Percentiles rank a stretch among this genome's conserved stretches.
phyloP scores from a whole-genome alignment of 2,888 invertebrate genomes.

The Polyommatus iphigenia region DNA sequence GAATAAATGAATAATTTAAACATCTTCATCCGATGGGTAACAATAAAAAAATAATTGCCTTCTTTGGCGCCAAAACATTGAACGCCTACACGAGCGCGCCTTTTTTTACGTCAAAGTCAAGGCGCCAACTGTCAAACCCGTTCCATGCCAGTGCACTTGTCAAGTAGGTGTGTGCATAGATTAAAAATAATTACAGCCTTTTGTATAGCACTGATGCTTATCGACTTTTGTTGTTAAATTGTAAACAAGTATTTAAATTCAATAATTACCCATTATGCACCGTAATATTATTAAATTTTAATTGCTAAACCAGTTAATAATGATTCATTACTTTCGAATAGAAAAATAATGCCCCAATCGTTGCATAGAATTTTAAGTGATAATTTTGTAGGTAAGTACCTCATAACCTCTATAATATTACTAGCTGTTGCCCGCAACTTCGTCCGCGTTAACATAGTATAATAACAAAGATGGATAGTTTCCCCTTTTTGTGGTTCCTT shows the following conservation, averaged over 20 bases:
- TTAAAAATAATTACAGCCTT: slow-evolving; percentile 44
- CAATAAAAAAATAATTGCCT: slow-evolving; percentile 10
- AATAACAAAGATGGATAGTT: too few species aligned
- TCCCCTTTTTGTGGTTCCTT: too few species aligned
- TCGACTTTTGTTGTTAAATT: not conserved
- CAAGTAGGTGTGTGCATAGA: slow-evolving; percentile 47
- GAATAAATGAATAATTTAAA: slow-evolving; percentile 19
- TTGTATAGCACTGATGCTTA: slow-evolving; percentile 8
- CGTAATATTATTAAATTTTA: not conserved
- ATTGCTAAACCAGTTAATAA: not conserved
- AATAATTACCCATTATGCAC: slow-evolving; percentile 19
- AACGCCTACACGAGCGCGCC: slow-evolving; percentile 13
- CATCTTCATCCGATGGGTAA: not conserved
- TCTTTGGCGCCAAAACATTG: not conserved
- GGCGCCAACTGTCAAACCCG: slow-evolving; percentile 24
- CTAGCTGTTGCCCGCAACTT: too few species aligned
- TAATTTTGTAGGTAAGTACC: not conserved
- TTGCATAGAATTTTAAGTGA: not conserved
- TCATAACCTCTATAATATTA: not conserved
- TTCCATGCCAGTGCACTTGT: slow-evolving; percentile 34
- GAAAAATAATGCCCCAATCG: not conserved
- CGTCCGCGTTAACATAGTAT: too few species aligned
- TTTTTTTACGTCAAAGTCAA: slow-evolving; percentile 15
- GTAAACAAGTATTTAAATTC: not conserved
- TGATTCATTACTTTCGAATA: not conserved